Evolutionary conservation across 2,888 invertebrate genomes (phyloP).

Genomic region (Glaucopsyche alexis): DNA sequence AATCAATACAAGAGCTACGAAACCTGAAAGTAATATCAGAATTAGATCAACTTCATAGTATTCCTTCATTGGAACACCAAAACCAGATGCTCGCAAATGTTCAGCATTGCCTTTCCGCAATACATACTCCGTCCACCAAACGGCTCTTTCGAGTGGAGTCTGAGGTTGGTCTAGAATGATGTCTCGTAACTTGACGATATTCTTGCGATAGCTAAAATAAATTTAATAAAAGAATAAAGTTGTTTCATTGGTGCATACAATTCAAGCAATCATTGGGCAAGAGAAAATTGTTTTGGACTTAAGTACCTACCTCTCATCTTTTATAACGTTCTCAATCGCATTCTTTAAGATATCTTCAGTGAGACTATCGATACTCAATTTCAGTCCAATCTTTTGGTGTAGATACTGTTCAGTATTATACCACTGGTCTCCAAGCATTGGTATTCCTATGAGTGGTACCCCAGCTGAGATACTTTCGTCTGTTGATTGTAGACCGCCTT

Average conservation of each 20-base stretch:
- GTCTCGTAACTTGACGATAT: conserved; percentile 36
- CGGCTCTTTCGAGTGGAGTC: conserved; percentile 39
- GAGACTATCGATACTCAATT: conserved; percentile 48
- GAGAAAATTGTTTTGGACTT: no score
- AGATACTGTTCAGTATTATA: conserved; percentile 52
- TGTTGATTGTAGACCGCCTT: conserved; percentile 64
- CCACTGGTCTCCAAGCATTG: conserved; percentile 62
- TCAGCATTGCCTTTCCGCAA: conserved; percentile 40
- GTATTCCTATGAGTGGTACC: conserved; percentile 59
- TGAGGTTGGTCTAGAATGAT: conserved; percentile 40
- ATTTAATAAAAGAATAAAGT: no score
- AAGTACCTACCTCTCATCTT: conserved; percentile 44
- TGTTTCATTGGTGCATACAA: no score
- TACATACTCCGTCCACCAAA: conserved; percentile 45
- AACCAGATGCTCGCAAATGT: conserved; percentile 39
- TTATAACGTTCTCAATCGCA: conserved; percentile 44
- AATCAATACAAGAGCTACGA: background rate
- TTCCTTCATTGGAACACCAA: conserved; percentile 37
- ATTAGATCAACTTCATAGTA: conserved; percentile 37
- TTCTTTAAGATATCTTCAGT: conserved; percentile 45
- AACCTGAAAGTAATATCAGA: background rate
- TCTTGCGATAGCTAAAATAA: conserved; percentile 39
- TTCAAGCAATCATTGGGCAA: no score
- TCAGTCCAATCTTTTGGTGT: conserved; percentile 49
- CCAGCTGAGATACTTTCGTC: conserved; percentile 60